Evolutionary conservation across 2,888 invertebrate genomes (phyloP), one percentile per base, ranked within the genome.

Genomic region (Endomychus coccineus): DNA sequence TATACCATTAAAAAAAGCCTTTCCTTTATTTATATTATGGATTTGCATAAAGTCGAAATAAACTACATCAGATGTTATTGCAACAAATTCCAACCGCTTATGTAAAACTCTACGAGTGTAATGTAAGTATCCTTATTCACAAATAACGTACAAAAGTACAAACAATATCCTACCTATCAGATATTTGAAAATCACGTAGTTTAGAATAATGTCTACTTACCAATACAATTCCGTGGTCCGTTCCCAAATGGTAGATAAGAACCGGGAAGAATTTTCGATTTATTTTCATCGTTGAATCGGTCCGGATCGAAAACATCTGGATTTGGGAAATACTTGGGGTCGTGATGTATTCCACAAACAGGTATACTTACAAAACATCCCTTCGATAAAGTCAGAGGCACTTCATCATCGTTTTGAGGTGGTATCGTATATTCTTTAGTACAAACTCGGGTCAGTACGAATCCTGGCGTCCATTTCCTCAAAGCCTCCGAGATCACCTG

Each of bases 401-500:
- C 41, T 38, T 58, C 59, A 1, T 58, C 51, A 3, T 73, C 48
- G 2, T 66, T 56, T 0, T 68, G 67, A 1, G 69, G 71, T 0
- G 73, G 71, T 2, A 78, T 44, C 2, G 53, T 62, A 52, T 75
- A 78, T 2, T 70, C 64, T 46, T 74, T 73, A 1, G 71, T 71
- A 43, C 75, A 75, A 1, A 64, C 52, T 34, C 77, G 62, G 39
- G 74, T 75, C 1, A 76, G 58, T 15, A 70, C 58, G 2, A 71
- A 63, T 3, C 72, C 65, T 1, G 76, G 73, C 0, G 77, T 76
- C 54, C 74, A 75, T 48, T 72, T 57, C 12, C 78, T 67, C 24
- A 78, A 58, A 0, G 74, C 71, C 66, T 79, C 78, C 71, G 63
- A 40, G 2, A 71, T 50, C 1, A 73, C 68, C 59, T 71, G 72